phyloP scores from a whole-genome alignment of 2,797 vertebrate genomes.

The Caiman crocodilus region DNA sequence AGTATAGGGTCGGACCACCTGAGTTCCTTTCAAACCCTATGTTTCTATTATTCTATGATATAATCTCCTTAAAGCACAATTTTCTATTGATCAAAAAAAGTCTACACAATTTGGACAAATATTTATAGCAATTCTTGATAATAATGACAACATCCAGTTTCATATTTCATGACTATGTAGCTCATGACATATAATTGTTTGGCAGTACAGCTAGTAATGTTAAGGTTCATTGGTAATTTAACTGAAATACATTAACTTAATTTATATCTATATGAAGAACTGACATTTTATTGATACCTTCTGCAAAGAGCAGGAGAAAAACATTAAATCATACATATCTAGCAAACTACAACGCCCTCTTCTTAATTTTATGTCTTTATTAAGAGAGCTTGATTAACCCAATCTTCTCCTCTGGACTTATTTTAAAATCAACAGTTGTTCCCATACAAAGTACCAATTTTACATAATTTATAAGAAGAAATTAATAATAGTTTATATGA shows the following conservation, averaged over 20 bases:
- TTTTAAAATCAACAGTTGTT: background rate
- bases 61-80: background rate
- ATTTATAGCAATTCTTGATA: background rate
- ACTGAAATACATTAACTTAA: conserved; percentile 29
- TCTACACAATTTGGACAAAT: background rate
- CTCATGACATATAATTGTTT: conserved; percentile 17
- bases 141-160: background rate
- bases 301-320: background rate
- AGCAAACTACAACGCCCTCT: background rate
- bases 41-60: background rate
- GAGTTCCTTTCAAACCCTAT: background rate
- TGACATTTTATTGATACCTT: conserved; percentile 37
- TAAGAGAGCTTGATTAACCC: background rate
- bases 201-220: background rate
- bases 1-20: too few species aligned
- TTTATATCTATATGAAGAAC: conserved; percentile 5
- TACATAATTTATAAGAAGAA: background rate
- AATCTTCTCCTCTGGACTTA: background rate
- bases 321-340: background rate
- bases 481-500: background rate
- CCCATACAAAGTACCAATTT: background rate
- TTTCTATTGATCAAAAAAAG: conserved; percentile 9
- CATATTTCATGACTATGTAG: conserved; percentile 7
- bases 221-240: conserved; percentile 23
- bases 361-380: conserved; percentile 5